phyloP scores from a whole-genome alignment of 2,888 invertebrate genomes.

The Drosophila demipolita region DNA sequence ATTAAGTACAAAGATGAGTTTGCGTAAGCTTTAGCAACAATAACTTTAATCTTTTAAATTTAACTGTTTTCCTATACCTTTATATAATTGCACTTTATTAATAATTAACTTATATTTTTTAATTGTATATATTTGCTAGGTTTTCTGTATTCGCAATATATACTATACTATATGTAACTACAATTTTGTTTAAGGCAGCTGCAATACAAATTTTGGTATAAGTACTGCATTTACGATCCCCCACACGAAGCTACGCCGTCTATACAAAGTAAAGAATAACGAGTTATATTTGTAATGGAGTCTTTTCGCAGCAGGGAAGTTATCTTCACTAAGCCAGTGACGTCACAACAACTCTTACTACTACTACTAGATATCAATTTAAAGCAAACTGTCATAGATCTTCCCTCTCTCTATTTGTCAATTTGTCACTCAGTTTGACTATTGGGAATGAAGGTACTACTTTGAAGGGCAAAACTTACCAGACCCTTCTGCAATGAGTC shows the following conservation, averaged over 20 bases:
- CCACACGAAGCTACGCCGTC: too few relatives aligned
- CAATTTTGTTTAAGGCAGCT: neutral
- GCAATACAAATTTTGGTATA: neutral
- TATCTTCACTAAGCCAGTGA: neutral
- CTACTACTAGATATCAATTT: neutral
- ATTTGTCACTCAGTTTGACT: neutral
- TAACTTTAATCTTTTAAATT: neutral
- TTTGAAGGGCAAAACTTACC: slow-evolving; percentile 66
- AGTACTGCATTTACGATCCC: neutral
- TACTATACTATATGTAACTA: neutral
- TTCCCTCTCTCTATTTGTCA: neutral
- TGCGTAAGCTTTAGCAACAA: neutral
- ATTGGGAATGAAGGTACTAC: neutral
- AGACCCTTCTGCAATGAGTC: slow-evolving; percentile 83
- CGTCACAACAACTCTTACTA: neutral
- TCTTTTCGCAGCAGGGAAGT: neutral
- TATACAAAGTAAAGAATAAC: neutral
- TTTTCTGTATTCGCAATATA: neutral
- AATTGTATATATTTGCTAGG: neutral
- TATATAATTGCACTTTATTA: neutral
- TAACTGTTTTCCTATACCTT: neutral
- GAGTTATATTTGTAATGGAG: neutral
- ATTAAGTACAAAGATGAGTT: neutral
- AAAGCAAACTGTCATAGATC: neutral
- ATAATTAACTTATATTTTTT: neutral